Conservation (phyloP, 2,888 invertebrate genomes). For the Lypha dubia region DNA sequence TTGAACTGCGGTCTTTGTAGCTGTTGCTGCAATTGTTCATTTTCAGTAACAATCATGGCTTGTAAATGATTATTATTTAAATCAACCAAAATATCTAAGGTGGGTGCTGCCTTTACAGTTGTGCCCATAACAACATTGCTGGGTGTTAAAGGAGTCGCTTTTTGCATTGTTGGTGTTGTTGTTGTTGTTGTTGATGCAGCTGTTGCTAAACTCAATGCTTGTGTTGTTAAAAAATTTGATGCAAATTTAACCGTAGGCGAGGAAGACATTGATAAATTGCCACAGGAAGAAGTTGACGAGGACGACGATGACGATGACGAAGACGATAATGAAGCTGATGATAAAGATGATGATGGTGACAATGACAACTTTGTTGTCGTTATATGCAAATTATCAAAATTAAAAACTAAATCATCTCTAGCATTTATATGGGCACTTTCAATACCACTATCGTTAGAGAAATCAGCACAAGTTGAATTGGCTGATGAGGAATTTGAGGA, state of each 20-base stretch:
- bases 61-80: constrained; percentile 77
- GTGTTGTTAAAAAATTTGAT: constrained; percentile 68
- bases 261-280: constrained; percentile 69
- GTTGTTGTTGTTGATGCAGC: constrained; percentile 52
- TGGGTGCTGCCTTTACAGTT: constrained; percentile 74
- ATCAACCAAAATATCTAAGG: constrained; percentile 77
- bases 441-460: constrained; percentile 78
- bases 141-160: constrained; percentile 58
- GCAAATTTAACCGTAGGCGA: constrained; percentile 71
- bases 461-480: constrained; percentile 71
- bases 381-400: constrained; percentile 82
- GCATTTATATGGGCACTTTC: constrained; percentile 79
- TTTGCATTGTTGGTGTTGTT: constrained; percentile 43
- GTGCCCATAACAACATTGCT: constrained; percentile 62
- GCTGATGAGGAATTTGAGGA: constrained; percentile 57
- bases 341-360: constrained; percentile 43
- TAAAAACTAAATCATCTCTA: constrained; percentile 81
- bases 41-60: constrained; percentile 36
- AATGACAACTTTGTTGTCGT: constrained; percentile 64
- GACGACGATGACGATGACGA: constrained; percentile 28
- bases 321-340: constrained; percentile 27
- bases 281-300: constrained; percentile 58
- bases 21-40: constrained; percentile 63
- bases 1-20: constrained; percentile 58
- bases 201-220: constrained; percentile 45